phyloP scores from a whole-genome alignment of 2,797 vertebrate genomes.

The Cuculus canorus region DNA sequence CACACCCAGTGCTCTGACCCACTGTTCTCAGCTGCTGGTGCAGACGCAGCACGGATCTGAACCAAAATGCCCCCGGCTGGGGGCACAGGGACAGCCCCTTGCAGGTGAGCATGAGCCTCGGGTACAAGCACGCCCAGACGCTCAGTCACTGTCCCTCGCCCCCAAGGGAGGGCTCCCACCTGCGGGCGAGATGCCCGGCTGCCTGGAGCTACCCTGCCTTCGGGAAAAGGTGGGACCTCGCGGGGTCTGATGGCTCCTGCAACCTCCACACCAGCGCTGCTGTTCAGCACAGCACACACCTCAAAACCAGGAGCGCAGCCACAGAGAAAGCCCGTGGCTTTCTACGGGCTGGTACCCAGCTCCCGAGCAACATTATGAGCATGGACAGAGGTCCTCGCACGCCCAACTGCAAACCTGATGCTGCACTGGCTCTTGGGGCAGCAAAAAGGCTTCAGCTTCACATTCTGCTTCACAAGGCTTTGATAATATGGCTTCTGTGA shows the following conservation, averaged over 20 bases:
- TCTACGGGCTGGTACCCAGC: neutral
- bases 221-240: neutral
- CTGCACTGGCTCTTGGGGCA: neutral
- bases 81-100: neutral
- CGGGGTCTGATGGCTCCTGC: neutral
- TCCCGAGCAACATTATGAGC: neutral
- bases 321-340: neutral
- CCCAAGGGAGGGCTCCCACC: neutral
- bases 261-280: rapidly evolving
- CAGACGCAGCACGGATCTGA: neutral
- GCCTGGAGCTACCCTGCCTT: neutral
- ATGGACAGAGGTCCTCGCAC: rapidly evolving
- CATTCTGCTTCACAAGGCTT: neutral
- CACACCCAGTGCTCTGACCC: neutral
- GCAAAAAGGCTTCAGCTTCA: neutral
- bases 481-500: neutral
- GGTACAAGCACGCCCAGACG: rapidly evolving
- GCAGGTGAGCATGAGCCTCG: neutral
- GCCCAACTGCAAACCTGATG: neutral
- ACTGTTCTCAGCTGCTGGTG: neutral
- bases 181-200: neutral
- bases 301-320: neutral
- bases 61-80: neutral
- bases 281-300: rapidly evolving
- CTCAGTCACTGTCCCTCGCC: neutral